Conservation (phyloP, 2,888 invertebrate species). For the Leptopilina syphax region DNA sequence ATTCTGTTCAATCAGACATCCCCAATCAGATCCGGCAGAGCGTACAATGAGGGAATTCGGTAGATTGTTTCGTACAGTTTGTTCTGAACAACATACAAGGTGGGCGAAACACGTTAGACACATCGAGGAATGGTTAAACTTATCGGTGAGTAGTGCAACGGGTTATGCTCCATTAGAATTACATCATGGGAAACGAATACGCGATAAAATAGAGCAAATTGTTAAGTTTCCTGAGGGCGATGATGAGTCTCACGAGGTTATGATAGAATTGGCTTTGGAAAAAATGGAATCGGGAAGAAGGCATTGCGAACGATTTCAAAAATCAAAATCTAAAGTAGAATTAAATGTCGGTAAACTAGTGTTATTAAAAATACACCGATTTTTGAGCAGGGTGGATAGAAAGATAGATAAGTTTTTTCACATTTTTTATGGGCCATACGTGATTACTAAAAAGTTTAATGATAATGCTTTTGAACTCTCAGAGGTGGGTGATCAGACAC, state of each 20-base stretch:
- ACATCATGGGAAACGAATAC: constrained; percentile 39
- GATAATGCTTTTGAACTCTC: neutral
- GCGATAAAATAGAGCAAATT: constrained; percentile 41
- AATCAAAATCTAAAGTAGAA: constrained; percentile 13
- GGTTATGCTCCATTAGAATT: constrained; percentile 44
- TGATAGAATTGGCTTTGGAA: constrained; percentile 42
- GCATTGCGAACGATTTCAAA: constrained; percentile 42
- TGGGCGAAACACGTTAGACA: constrained; percentile 44
- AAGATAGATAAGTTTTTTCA: neutral
- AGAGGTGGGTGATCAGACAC: neutral
- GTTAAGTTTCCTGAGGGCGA: constrained; percentile 41
- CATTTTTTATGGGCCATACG: neutral
- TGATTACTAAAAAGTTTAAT: neutral
- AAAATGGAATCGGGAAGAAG: constrained; percentile 38
- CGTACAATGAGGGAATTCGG: constrained; percentile 51
- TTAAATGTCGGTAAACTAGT: constrained; percentile 43
- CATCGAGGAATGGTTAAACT: constrained; percentile 46
- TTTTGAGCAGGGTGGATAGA: neutral
- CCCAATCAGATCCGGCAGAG: constrained; percentile 51
- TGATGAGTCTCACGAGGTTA: constrained; percentile 32
- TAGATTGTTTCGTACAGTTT: constrained; percentile 45
- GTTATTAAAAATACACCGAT: constrained; percentile 32
- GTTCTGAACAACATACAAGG: constrained; percentile 42
- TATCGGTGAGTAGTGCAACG: constrained; percentile 43
- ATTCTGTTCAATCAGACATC: constrained; percentile 48